Percentiles rank a stretch among this genome's conserved stretches.
These are phyloP conservation scores for Euplagia quadripunctaria DNA, from an alignment of 2,888 invertebrate species.

Conservation along the genomic window DNA sequence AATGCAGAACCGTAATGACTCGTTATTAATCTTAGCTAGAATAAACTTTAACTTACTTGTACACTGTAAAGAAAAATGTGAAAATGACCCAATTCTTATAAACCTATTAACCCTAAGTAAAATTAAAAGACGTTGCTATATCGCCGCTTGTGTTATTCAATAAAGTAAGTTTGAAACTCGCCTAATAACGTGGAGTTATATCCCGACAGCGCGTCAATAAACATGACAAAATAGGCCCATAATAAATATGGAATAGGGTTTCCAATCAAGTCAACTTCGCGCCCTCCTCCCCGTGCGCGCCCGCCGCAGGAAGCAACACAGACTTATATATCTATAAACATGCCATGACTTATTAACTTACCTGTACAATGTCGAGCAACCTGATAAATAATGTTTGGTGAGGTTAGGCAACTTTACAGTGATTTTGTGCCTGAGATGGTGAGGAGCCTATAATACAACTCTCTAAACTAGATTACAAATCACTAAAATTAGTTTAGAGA, in stretches of 20 bases:
- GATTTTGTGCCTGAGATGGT: background rate
- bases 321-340: constrained; percentile 56
- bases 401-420: background rate
- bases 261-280: constrained; percentile 85
- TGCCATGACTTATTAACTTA: constrained; percentile 5
- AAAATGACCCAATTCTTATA: background rate
- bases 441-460: background rate
- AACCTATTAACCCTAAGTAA: constrained; percentile 12
- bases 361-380: background rate
- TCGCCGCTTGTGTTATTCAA: constrained; percentile 55
- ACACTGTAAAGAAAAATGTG: background rate
- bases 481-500: too few relatives aligned
- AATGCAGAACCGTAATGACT: too few relatives aligned
- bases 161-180: constrained; percentile 59
- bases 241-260: constrained; percentile 87
- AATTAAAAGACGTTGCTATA: constrained; percentile 28
- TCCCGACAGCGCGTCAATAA: constrained; percentile 77
- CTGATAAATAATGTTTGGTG: background rate
- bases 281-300: constrained; percentile 64
- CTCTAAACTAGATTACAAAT: too few relatives aligned
- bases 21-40: background rate
- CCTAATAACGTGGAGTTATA: constrained; percentile 64
- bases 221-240: constrained; percentile 85
- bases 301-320: constrained; percentile 63
- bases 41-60: background rate